Conservation (phyloP, 92 coral and sea anemone genomes). For the Blastomussa wellsi region DNA sequence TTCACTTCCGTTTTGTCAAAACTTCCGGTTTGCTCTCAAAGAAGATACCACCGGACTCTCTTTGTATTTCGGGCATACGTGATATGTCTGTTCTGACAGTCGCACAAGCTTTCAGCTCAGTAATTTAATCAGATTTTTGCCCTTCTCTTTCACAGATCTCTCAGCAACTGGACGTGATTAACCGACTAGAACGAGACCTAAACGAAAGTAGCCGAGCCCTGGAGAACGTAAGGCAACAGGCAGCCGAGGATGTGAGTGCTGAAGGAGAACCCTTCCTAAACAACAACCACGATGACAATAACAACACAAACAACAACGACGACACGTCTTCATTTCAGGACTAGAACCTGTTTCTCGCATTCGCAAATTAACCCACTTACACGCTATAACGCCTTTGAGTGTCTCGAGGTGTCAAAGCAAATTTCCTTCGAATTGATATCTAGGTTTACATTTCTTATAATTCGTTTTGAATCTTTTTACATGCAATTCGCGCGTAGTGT, state of each 20-base stretch:
- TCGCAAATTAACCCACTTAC: neutral
- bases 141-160: constrained; percentile 62
- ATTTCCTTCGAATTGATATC: neutral
- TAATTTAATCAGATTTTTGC: no score
- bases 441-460: neutral
- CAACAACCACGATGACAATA: constrained; percentile 1
- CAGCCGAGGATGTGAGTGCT: constrained; percentile 95
- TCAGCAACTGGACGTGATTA: constrained; percentile 88
- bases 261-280: constrained; percentile 28
- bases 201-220: constrained; percentile 73
- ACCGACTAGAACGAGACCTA: constrained; percentile 88
- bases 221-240: constrained; percentile 63
- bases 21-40: no score
- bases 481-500: neutral
- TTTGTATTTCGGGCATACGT: no score
- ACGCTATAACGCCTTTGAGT: neutral
- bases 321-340: constrained; percentile 14
- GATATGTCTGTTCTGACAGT: no score
- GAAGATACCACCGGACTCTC: no score
- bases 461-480: neutral
- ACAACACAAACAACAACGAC: neutral
- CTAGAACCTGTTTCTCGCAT: neutral
- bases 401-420: neutral
- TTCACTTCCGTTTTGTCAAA: no score
- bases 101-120: no score